phyloP scores from a whole-genome alignment of 2,113 vertebrate genomes.

The Alligator mississippiensis region DNA sequence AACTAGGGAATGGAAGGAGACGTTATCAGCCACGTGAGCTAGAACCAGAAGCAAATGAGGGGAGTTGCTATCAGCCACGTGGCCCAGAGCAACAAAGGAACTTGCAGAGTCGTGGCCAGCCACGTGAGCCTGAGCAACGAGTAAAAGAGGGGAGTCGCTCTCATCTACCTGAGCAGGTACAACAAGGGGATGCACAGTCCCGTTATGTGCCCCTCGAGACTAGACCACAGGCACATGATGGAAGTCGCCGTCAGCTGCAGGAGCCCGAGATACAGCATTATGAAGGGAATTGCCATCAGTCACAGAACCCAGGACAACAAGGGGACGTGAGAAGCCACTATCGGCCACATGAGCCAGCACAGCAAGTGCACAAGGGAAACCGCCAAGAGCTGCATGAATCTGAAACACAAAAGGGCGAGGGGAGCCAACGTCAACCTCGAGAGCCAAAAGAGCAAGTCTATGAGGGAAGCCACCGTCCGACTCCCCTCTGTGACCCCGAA shows the following conservation, averaged over 20 bases:
- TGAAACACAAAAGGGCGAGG: neutral
- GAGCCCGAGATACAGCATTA: neutral
- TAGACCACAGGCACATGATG: neutral
- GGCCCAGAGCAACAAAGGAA: neutral
- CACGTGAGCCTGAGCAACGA: neutral
- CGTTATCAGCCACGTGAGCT: neutral
- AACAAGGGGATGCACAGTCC: accelerated
- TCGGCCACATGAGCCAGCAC: no score
- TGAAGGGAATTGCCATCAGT: accelerated
- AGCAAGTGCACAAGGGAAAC: accelerated
- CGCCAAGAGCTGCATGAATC: accelerated
- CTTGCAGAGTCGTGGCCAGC: no score
- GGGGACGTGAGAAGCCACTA: accelerated
- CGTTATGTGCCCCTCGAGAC: neutral
- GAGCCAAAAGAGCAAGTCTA: neutral
- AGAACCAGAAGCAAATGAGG: neutral
- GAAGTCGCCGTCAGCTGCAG: no score
- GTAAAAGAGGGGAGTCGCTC: neutral
- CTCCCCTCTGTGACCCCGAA: neutral
- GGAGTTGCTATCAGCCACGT: neutral
- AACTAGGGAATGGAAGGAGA: neutral
- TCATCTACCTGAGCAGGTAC: no score
- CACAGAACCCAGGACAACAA: accelerated
- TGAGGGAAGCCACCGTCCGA: neutral
- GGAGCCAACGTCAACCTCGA: neutral